Conservation (phyloP, 2,888 invertebrate species). For the Cataglyphis rosenhaueri region DNA sequence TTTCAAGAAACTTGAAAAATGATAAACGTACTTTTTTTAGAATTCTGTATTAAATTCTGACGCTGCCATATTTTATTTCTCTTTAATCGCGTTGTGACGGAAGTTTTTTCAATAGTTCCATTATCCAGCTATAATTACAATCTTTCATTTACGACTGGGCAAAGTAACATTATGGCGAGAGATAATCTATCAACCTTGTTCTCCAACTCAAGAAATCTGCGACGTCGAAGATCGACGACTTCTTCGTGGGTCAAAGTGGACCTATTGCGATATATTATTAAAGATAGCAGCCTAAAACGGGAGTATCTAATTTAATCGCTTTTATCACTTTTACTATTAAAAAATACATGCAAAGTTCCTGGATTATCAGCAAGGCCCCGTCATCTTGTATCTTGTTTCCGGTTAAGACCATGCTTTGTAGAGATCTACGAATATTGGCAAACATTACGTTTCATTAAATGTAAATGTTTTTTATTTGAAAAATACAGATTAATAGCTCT, state of each 20-base stretch:
- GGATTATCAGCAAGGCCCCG: conserved; percentile 70
- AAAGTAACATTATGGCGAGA: neutral
- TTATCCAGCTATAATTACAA: conserved; percentile 25
- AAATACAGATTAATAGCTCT: neutral
- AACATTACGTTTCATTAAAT: neutral
- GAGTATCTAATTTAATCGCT: neutral
- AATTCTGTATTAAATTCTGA: conserved; percentile 31
- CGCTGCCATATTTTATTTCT: conserved; percentile 16
- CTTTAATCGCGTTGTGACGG: neutral
- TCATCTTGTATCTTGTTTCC: conserved; percentile 75
- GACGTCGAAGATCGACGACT: conserved; percentile 75
- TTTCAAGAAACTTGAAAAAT: neutral
- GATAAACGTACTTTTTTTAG: conserved; percentile 56
- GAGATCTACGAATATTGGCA: conserved; percentile 63
- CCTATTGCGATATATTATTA: conserved; percentile 67
- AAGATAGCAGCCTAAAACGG: conserved; percentile 40
- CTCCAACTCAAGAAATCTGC: conserved; percentile 63
- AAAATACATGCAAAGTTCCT: conserved; percentile 71
- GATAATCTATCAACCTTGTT: conserved; percentile 46
- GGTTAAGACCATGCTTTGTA: conserved; percentile 72
- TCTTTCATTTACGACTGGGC: neutral
- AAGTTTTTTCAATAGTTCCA: neutral
- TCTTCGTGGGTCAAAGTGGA: conserved; percentile 81
- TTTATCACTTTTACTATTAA: neutral
- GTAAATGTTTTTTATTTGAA: neutral